phyloP scores from a whole-genome alignment of 1,140 invertebrate species.

The Apis mellifera region DNA sequence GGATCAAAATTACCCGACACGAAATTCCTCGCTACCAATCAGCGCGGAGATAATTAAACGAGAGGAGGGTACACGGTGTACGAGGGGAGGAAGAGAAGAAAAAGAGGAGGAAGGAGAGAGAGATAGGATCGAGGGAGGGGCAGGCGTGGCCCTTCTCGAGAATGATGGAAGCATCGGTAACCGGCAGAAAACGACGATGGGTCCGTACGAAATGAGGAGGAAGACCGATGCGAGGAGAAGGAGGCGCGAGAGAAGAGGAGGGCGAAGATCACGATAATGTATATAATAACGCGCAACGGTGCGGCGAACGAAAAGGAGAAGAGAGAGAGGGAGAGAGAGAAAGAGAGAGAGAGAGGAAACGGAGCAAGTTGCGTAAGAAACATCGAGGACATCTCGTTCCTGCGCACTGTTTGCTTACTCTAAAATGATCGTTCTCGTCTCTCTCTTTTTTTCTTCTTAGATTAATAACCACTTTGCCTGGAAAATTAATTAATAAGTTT shows the following conservation, averaged over 20 bases:
- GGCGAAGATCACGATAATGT: conserved; percentile 43
- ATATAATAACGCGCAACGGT: conserved; percentile 45
- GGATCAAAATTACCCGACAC: conserved; percentile 78
- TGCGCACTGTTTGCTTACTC: conserved; percentile 11
- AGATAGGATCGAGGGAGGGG: conserved; percentile 77
- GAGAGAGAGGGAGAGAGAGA: background rate
- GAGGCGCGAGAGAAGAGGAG: conserved; percentile 13
- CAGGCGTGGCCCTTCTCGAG: conserved; percentile 74
- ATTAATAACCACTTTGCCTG: conserved; percentile 8
- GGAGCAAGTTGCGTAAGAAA: conserved; percentile 48
- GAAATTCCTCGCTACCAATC: conserved; percentile 80
- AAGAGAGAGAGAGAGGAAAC: background rate
- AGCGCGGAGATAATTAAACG: conserved; percentile 79
- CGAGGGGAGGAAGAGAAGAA: conserved; percentile 56
- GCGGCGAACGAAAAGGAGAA: conserved; percentile 7
- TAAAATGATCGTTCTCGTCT: too few species aligned
- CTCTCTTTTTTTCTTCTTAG: too few species aligned
- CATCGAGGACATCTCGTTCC: conserved; percentile 5
- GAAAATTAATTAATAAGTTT: conserved; percentile 47
- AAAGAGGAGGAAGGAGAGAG: conserved; percentile 48
- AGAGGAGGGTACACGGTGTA: conserved; percentile 70
- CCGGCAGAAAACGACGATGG: conserved; percentile 69
- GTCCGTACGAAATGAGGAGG: conserved; percentile 62
- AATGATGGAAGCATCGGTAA: conserved; percentile 78
- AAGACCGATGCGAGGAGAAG: conserved; percentile 40